Conservation (phyloP, 2,113 vertebrate genomes). For the Oreocharis arfaki region DNA sequence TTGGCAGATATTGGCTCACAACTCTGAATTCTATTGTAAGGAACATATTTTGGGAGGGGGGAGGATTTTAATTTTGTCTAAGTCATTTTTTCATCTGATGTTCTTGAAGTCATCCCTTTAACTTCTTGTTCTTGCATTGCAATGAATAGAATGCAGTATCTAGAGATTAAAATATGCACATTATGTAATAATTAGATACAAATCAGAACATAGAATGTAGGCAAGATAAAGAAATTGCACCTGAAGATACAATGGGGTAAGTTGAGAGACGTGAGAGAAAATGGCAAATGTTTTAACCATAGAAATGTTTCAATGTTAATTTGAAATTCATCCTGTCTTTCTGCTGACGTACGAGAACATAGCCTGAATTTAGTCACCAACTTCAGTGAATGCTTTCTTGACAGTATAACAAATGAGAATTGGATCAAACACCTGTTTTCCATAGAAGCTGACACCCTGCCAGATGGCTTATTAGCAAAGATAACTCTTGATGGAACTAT, state of each 20-base stretch:
- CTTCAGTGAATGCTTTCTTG: background rate
- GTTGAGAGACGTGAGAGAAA: background rate
- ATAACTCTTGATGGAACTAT: background rate
- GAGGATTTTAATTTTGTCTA: background rate
- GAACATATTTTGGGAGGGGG: background rate
- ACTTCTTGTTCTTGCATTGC: background rate
- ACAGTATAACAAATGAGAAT: constrained; percentile 19
- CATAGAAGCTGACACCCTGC: constrained; percentile 37
- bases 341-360: background rate
- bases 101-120: background rate
- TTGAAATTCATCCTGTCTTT: constrained; percentile 1
- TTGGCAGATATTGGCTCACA: background rate
- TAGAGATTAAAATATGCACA: background rate
- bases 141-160: background rate
- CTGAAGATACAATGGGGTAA: background rate
- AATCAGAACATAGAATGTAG: background rate
- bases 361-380: constrained; percentile 37
- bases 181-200: background rate
- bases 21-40: background rate
- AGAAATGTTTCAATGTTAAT: background rate
- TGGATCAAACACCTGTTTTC: constrained; percentile 37
- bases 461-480: constrained; percentile 45
- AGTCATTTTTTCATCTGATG: background rate
- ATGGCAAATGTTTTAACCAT: background rate
- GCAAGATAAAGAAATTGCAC: background rate